phyloP scores from a whole-genome alignment of 2,888 invertebrate species.

The Mechanitis messenoides region DNA sequence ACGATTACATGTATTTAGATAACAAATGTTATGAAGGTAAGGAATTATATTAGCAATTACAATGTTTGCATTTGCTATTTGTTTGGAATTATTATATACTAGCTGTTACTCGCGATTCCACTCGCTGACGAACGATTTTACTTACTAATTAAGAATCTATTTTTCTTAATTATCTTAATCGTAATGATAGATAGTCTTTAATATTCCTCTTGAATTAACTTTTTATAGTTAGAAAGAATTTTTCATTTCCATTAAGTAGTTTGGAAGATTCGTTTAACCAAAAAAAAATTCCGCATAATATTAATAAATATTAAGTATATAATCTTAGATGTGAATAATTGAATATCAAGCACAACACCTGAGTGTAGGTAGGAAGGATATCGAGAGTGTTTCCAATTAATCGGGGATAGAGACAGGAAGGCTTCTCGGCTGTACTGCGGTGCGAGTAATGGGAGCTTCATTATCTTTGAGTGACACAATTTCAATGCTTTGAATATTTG shows the following conservation, averaged over 20 bases:
- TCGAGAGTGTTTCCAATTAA: conserved; percentile 49
- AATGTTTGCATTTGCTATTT: conserved; percentile 55
- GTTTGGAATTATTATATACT: conserved; percentile 42
- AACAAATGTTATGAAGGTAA: neutral
- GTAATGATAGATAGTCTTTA: too few relatives aligned
- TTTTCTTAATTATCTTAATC: too few relatives aligned
- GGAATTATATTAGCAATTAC: conserved; percentile 3
- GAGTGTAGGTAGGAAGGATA: conserved; percentile 39
- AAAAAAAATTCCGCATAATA: too few relatives aligned
- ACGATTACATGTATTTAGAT: neutral
- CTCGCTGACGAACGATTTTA: too few relatives aligned
- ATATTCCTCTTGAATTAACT: too few relatives aligned
- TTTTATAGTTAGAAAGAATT: too few relatives aligned
- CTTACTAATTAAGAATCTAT: too few relatives aligned
- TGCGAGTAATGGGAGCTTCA: conserved; percentile 38
- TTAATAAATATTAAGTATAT: conserved; percentile 35
- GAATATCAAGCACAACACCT: conserved; percentile 48
- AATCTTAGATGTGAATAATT: conserved; percentile 44
- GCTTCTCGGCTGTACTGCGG: conserved; percentile 37
- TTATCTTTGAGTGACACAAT: conserved; percentile 39
- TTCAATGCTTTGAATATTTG: conserved; percentile 26
- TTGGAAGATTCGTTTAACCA: too few relatives aligned
- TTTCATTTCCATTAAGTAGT: too few relatives aligned
- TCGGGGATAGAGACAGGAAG: conserved; percentile 29
- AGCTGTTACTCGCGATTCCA: too few relatives aligned